Conservation (phyloP, 2,797 vertebrate genomes). For the Erethizon dorsatum region DNA sequence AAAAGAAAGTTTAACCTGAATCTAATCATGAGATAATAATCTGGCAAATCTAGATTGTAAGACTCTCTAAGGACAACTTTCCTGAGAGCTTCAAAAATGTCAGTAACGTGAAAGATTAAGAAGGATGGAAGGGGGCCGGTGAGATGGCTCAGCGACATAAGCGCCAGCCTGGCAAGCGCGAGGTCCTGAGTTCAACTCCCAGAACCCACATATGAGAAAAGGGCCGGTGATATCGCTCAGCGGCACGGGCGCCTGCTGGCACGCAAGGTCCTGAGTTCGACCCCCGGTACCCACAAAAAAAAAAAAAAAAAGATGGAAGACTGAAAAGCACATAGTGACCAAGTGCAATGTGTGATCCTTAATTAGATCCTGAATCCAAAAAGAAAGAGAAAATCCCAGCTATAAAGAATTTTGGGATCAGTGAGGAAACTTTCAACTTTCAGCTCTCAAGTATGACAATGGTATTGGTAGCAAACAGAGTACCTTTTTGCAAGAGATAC, state of each 20-base stretch:
- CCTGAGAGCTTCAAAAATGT: conserved; percentile 37
- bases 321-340: background rate
- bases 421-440: background rate
- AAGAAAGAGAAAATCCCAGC: background rate
- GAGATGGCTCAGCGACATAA: no score
- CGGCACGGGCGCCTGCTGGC: no score
- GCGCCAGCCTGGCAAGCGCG: no score
- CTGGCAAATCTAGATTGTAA: background rate
- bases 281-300: no score
- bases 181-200: no score
- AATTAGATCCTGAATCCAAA: background rate
- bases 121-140: background rate
- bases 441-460: background rate
- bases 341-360: background rate
- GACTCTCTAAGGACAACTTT: background rate
- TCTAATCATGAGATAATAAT: background rate
- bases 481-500: background rate
- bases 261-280: no score
- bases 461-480: background rate
- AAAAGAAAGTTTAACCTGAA: background rate
- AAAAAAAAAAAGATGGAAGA: background rate
- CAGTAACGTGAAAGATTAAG: background rate
- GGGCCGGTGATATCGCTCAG: no score
- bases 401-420: background rate
- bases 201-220: no score